phyloP scores from a whole-genome alignment of 2,113 vertebrate genomes.

The Xerus inauris region DNA sequence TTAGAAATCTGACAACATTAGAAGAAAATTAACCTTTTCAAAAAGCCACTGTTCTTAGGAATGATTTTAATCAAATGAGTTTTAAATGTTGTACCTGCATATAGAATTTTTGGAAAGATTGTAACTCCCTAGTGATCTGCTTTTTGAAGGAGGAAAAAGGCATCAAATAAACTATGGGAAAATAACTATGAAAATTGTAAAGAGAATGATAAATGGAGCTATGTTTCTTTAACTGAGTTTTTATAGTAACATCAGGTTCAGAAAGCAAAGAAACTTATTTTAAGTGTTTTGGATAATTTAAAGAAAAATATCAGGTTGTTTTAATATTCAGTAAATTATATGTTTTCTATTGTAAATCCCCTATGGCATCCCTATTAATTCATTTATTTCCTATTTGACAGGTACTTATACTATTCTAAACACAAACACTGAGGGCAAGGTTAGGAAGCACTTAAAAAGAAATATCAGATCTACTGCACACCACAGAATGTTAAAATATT shows the following conservation, averaged over 20 bases:
- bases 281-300: slow-evolving; percentile 20
- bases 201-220: slow-evolving; percentile 9
- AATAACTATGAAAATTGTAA: slow-evolving; percentile 61
- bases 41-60: slow-evolving; percentile 71
- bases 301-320: slow-evolving; percentile 31
- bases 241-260: slow-evolving; percentile 35
- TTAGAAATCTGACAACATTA: slow-evolving; percentile 79
- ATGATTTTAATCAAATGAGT: slow-evolving; percentile 81
- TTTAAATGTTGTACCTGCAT: slow-evolving; percentile 72
- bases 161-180: slow-evolving; percentile 6
- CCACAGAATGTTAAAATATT: slow-evolving; percentile 19
- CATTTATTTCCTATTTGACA: slow-evolving; percentile 58
- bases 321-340: slow-evolving; percentile 40
- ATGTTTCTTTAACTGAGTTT: slow-evolving; percentile 16
- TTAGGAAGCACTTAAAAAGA: not conserved
- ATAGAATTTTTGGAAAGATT: slow-evolving; percentile 64
- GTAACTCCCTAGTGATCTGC: slow-evolving; percentile 14
- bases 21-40: slow-evolving; percentile 82
- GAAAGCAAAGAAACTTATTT: slow-evolving; percentile 62
- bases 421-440: not conserved
- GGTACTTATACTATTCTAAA: slow-evolving; percentile 14
- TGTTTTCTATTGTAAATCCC: slow-evolving; percentile 23
- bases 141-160: slow-evolving; percentile 40
- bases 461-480: not conserved
- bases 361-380: slow-evolving; percentile 32